Evolutionary conservation across 2,888 invertebrate species (phyloP).

Genomic region (Penaeus monodon): DNA sequence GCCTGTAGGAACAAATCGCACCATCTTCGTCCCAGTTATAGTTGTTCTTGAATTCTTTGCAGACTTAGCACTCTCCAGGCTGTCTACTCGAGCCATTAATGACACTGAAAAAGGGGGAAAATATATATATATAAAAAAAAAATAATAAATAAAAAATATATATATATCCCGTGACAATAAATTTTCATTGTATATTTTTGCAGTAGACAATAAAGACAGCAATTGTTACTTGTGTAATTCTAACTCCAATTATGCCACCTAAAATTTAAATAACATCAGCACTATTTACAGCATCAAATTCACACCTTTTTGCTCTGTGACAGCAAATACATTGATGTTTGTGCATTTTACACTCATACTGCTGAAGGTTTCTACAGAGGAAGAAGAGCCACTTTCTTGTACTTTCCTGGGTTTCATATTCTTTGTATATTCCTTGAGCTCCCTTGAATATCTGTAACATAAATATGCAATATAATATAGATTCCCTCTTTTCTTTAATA

Average conservation of each 20-base stretch:
- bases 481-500: not conserved
- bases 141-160: too few relatives aligned
- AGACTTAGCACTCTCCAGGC: slow-evolving; percentile 47
- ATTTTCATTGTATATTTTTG: too few relatives aligned
- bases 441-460: slow-evolving; percentile 34
- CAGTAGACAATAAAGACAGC: too few relatives aligned
- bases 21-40: slow-evolving; percentile 50
- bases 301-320: slow-evolving; percentile 52
- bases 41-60: slow-evolving; percentile 40
- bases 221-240: too few relatives aligned
- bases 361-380: slow-evolving; percentile 25
- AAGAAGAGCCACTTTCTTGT: not conserved
- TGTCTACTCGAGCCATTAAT: slow-evolving; percentile 58
- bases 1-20: slow-evolving; percentile 45
- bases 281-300: not conserved
- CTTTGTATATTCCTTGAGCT: slow-evolving; percentile 29
- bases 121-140: too few relatives aligned
- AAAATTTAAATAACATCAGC: too few relatives aligned
- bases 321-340: slow-evolving; percentile 59
- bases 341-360: slow-evolving; percentile 55
- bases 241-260: too few relatives aligned
- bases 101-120: slow-evolving; percentile 44
- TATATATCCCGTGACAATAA: not conserved
- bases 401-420: not conserved
- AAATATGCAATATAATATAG: not conserved